phyloP scores from a whole-genome alignment of 2,797 vertebrate genomes.

The Oophaga sylvatica region DNA sequence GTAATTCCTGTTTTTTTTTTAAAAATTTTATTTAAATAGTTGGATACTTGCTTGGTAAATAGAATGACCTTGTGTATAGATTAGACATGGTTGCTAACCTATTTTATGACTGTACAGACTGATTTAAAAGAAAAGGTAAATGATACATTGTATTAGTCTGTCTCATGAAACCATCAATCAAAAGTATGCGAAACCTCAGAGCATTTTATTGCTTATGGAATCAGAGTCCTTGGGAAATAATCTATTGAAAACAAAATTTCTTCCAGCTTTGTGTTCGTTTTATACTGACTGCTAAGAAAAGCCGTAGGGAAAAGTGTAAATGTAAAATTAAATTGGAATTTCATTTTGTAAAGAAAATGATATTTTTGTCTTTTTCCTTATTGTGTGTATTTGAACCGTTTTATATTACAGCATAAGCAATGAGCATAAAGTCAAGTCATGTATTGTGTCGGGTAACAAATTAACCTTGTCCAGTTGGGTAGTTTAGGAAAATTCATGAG shows the following conservation, averaged over 20 bases:
- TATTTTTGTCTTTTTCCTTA: neutral
- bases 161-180: neutral
- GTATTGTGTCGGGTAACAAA: neutral
- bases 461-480: neutral
- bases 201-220: slow-evolving; percentile 10
- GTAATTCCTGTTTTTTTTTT: neutral
- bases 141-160: neutral
- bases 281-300: slow-evolving; percentile 13
- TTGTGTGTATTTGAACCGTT: neutral
- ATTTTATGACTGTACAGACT: neutral
- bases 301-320: neutral
- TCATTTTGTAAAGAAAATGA: neutral
- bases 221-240: slow-evolving; percentile 30
- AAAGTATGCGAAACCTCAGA: neutral
- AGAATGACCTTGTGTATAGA: slow-evolving; percentile 2
- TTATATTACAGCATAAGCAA: neutral
- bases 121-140: slow-evolving; percentile 7
- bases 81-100: neutral
- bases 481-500: neutral
- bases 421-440: neutral
- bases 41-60: neutral
- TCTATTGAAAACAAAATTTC: slow-evolving; percentile 30
- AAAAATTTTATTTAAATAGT: too few species aligned
- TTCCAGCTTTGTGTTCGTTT: neutral
- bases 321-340: neutral